Evolutionary conservation across 2,797 vertebrate species (phyloP).

Genomic region (Pseudotriccus pelzelni): DNA sequence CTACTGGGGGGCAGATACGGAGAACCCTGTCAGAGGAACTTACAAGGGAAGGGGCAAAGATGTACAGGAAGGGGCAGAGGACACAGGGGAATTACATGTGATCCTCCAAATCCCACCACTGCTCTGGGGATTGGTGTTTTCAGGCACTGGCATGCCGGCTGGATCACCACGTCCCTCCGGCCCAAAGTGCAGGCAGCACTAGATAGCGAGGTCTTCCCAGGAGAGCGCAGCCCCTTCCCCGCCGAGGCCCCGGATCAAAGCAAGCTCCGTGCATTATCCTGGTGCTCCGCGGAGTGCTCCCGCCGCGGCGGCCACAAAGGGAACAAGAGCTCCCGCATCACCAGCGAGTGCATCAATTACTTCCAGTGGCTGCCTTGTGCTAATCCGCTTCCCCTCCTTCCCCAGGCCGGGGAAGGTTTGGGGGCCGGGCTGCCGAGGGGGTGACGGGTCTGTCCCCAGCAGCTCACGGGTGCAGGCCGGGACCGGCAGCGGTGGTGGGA

Average conservation of each 20-base stretch:
- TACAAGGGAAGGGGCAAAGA: not conserved
- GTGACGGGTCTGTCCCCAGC: not conserved
- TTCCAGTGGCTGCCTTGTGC: constrained; percentile 57
- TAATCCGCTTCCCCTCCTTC: constrained; percentile 39
- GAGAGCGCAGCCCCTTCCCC: not conserved
- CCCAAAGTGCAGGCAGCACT: not conserved
- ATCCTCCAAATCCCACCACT: not conserved
- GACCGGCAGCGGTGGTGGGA: fast-evolving
- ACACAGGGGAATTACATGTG: not conserved
- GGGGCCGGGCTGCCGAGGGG: not conserved
- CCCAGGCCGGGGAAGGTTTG: not conserved
- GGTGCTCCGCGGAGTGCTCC: constrained; percentile 8
- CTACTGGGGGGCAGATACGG: not conserved
- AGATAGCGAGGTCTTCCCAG: not conserved
- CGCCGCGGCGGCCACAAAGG: constrained; percentile 14
- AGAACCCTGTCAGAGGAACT: not conserved
- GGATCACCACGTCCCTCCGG: not conserved
- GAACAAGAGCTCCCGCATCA: constrained; percentile 65
- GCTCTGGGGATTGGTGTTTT: not conserved
- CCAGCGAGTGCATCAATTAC: constrained; percentile 58
- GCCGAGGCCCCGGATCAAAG: constrained; percentile 21
- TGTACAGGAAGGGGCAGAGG: not conserved
- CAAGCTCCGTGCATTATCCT: not conserved
- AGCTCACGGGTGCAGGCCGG: not conserved
- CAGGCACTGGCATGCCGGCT: not conserved